Base-by-base conservation (phyloP, 1,140 invertebrate species). In the Oedothorax gibbosus region DNA sequence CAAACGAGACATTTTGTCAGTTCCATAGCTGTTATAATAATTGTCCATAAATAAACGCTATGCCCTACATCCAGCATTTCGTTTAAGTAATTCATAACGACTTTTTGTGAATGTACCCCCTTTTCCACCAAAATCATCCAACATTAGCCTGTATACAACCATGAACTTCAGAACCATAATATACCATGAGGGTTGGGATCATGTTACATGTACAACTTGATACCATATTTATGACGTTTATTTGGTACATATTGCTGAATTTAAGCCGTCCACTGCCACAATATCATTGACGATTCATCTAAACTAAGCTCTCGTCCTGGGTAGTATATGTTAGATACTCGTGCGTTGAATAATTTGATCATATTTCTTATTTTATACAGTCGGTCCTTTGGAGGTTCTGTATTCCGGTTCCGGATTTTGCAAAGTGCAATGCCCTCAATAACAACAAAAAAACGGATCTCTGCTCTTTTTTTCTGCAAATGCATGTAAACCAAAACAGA, bases 231-330 rank as follows among this genome's bases (percentile, higher is more conserved):
- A 35, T 69, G 73, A 2, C 85, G 20, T 72, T 88, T 77, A 90
- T 90, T 76, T 90, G 88, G 56, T 54, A 89, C 88, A 79, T 90
- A 90, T 73, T 90, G 88, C 88, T 66, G 83, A 91, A 90, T 15
- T 87, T 51, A 0, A 90, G 73, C 18, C 89, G 85, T 57, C 90
- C 89, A 51, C 89, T n/a, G 88, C 87, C 88, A 90, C 68, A 90
- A 87, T 66, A 91, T 85, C 89, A 90, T 89, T 20, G 88, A n/a
- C n/a, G n/a, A 87, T 83, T 90, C 89, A 86, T 90, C 89, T 18
- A 90, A 49, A 35, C 87, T 86, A 71, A 91, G 87, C 57, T 90
- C 73, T 88, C 86, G 60, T 3, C 86, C 87, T 18, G 90, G 89
- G 7, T 78, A 87, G 50, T 89, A 87, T 49, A 88, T 77, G 88